These are phyloP conservation scores for Athalia circularis DNA, from an alignment of 2,888 invertebrate genomes.

Conservation along the genomic window DNA sequence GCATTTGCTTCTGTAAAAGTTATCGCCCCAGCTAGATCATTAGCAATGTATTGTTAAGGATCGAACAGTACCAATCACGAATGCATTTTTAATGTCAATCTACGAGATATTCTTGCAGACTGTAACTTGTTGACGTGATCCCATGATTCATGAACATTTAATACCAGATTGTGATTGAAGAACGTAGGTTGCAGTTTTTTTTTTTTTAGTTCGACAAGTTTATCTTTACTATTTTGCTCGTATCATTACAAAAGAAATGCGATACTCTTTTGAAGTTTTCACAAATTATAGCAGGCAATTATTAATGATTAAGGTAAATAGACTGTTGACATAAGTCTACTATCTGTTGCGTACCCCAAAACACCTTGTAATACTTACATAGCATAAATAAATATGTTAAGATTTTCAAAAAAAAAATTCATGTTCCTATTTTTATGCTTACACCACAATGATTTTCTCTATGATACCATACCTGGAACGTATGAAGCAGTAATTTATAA, in stretches of 20 bases:
- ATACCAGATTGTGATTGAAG: constrained; percentile 13
- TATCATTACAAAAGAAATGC: constrained; percentile 28
- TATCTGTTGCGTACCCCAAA: constrained; percentile 38
- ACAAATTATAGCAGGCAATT: constrained; percentile 35
- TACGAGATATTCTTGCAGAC: not conserved
- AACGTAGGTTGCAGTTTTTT: constrained; percentile 25
- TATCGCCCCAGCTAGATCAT: not conserved
- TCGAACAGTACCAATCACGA: constrained; percentile 13
- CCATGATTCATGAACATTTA: too few relatives aligned
- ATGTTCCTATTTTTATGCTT: not conserved
- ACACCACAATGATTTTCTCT: not conserved
- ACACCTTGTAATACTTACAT: constrained; percentile 49
- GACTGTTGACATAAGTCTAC: constrained; percentile 20
- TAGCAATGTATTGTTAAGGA: constrained; percentile 18
- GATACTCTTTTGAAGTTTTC: constrained; percentile 13
- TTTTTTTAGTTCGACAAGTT: constrained; percentile 27
- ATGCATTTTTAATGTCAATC: constrained; percentile 11
- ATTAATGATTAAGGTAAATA: constrained; percentile 17
- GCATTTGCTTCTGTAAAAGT: constrained; percentile 11
- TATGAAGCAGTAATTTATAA: constrained; percentile 35
- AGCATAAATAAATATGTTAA: constrained; percentile 49
- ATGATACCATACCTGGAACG: constrained; percentile 2
- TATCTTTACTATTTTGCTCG: constrained; percentile 30
- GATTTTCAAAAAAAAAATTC: constrained; percentile 46
- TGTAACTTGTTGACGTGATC: too few relatives aligned